Evolutionary conservation across 2,113 vertebrate species (phyloP).

Genomic region (Scolopax mira): DNA sequence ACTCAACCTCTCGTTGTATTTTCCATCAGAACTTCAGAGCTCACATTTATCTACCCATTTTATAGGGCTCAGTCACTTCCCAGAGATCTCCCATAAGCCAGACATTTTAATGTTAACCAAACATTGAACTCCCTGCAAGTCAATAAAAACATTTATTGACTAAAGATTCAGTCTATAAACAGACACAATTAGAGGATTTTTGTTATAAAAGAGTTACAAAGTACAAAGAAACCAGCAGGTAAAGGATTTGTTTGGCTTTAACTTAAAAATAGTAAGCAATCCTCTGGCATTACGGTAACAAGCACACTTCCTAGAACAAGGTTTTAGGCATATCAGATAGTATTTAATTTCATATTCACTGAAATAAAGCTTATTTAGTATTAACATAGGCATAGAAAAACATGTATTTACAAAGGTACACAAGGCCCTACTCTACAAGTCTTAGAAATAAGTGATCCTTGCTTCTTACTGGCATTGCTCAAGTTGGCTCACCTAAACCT

Average conservation of each 20-base stretch:
- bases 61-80: background rate
- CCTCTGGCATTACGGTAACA: background rate
- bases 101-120: slow-evolving; percentile 15
- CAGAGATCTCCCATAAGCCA: background rate
- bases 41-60: background rate
- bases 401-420: background rate
- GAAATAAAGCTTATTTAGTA: background rate
- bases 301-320: background rate
- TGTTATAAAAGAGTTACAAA: slow-evolving; percentile 15
- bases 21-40: background rate
- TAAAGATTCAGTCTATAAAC: slow-evolving; percentile 43
- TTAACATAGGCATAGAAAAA: background rate
- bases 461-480: background rate
- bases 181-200: slow-evolving; percentile 36
- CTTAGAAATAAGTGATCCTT: background rate
- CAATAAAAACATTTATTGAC: slow-evolving; percentile 52
- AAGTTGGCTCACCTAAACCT: background rate
- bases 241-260: slow-evolving; percentile 11
- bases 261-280: slow-evolving; percentile 3
- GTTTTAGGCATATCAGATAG: background rate
- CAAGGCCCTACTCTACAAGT: background rate
- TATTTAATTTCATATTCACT: background rate
- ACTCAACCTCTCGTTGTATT: background rate
- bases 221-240: background rate
- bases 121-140: background rate